Base-by-base conservation (phyloP, 1,140 invertebrate species). In the Neodiprion lecontei region DNA sequence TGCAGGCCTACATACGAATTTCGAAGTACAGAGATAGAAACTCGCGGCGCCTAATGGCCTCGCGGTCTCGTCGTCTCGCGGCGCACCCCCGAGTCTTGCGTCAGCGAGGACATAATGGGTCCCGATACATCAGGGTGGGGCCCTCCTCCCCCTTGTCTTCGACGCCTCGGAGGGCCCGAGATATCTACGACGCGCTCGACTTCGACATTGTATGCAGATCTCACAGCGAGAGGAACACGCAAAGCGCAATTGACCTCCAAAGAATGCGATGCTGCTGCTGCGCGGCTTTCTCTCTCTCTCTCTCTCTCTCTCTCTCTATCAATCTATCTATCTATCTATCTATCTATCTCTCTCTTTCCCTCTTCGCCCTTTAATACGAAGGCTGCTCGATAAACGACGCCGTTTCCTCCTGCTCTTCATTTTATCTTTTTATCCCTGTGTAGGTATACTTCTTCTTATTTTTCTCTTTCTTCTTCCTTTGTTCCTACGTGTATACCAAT, bases 161-260 rank as follows among this genome's bases (percentile, higher is more conserved):
- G 28, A 40, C 28, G 28, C 28, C 28, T 40, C 28, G 28, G 28
- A 40, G 28, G 28, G 28, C 28, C 28, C 28, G 28, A 40, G 28
- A 40, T 40, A 40, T 40, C 28, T 40, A 40, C 28, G 28, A 40
- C 1, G 48, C 67, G 61, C 14, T 66, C 50, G 21, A 69, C 48
- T 48, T 47, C 67, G 73, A 75, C 74, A 75, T 75, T 75, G 74
- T 75, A 75, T 75, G 74, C 74, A 75, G 74, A 75, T 75, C 68
- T 71, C 40, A 69, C 21, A 12, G 50, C 72, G 71, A 70, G 75
- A 40, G 28, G 28, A 70, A 72, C 72, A 71, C 75, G 72, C 72
- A 69, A n/a, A 61, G 71, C 76, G 76, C 74, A 78, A 78, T 78
- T 74, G 77, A 78, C 77, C 77, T 75, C 74, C 72, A 73, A 72